phyloP scores from a whole-genome alignment of 1,140 invertebrate species.

The Drosophila ficusphila region DNA sequence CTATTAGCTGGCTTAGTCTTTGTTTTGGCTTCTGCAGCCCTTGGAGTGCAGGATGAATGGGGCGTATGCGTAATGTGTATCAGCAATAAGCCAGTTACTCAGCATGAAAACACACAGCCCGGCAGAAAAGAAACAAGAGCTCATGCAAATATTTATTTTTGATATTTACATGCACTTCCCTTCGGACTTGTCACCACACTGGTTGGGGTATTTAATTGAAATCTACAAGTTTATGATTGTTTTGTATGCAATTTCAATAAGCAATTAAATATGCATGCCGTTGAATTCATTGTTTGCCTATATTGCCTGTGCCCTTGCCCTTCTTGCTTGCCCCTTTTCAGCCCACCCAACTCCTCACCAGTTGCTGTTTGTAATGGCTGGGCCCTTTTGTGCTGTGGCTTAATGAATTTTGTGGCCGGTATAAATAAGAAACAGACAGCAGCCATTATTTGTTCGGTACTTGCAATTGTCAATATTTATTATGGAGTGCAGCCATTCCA shows the following conservation, averaged over 20 bases:
- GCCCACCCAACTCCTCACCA: background rate
- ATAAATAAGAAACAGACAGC: conserved; percentile 73
- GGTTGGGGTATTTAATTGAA: conserved; percentile 65
- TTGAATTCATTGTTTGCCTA: conserved; percentile 61
- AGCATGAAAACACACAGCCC: conserved; percentile 10
- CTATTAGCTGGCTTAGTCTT: conserved; percentile 56
- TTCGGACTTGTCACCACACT: conserved; percentile 31
- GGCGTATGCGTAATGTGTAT: conserved; percentile 47
- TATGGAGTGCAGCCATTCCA: conserved; percentile 24
- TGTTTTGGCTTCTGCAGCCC: conserved; percentile 17
- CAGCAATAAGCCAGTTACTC: conserved; percentile 44
- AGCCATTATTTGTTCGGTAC: conserved; percentile 66
- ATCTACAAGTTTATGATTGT: conserved; percentile 71
- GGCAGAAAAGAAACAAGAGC: conserved; percentile 23
- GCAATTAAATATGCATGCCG: conserved; percentile 68
- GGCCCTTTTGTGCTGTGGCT: conserved; percentile 58
- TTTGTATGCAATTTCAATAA: conserved; percentile 57
- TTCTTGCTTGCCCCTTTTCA: background rate
- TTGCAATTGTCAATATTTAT: conserved; percentile 71
- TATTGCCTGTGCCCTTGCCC: conserved; percentile 28
- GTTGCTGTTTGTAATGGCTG: conserved; percentile 61
- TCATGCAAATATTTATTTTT: conserved; percentile 52
- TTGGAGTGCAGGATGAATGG: background rate
- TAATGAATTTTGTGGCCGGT: conserved; percentile 58
- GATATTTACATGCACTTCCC: conserved; percentile 27